Evolutionary conservation across 2,113 vertebrate species (phyloP).

Genomic region (Rhabdornis inornatus): DNA sequence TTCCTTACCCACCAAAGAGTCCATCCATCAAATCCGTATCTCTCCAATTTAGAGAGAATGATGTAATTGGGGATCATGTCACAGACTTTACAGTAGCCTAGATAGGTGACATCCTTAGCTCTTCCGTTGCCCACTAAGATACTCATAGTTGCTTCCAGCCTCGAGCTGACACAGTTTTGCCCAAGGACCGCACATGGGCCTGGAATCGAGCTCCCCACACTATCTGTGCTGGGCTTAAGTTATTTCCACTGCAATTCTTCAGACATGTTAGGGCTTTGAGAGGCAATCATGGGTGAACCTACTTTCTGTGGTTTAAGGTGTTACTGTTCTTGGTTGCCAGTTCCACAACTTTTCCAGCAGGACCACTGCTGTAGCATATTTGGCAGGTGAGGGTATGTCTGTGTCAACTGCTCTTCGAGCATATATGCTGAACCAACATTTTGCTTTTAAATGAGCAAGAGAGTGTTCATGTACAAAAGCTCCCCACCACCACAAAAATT

Average conservation of each 20-base stretch:
- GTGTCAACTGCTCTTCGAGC: neutral
- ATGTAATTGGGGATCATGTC: neutral
- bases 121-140: neutral
- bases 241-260: neutral
- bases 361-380: neutral
- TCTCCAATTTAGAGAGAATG: neutral
- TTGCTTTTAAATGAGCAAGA: neutral
- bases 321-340: neutral
- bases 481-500: neutral
- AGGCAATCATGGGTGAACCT: rapidly evolving
- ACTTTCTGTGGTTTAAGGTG: neutral
- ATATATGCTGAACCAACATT: neutral
- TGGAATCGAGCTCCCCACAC: neutral
- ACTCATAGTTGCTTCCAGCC: neutral
- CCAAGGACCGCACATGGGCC: neutral
- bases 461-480: neutral
- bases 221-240: neutral
- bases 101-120: neutral
- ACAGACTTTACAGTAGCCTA: neutral
- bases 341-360: neutral
- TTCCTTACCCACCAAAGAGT: neutral
- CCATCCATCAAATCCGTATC: neutral
- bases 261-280: neutral
- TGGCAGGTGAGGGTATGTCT: neutral
- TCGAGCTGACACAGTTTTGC: neutral